Evolutionary conservation across 1,140 invertebrate species (phyloP).

Genomic region (Berghia stephanieae): DNA sequence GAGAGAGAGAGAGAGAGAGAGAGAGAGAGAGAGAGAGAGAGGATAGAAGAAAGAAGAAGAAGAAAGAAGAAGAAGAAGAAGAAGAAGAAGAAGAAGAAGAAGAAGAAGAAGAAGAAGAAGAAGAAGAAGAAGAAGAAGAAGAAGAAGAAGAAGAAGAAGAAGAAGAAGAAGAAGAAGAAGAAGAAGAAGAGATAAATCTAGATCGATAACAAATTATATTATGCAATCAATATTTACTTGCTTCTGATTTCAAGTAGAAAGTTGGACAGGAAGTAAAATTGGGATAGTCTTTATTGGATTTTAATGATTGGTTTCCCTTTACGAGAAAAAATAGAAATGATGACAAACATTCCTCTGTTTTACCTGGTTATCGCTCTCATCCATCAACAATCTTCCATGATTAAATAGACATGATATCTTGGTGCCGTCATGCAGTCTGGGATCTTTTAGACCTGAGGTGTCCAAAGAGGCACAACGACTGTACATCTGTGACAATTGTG

Average conservation of each 20-base stretch:
- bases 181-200: neutral
- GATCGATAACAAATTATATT: neutral
- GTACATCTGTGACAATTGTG: no score
- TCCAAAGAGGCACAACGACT: slow-evolving; percentile 84
- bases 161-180: slow-evolving; percentile 5
- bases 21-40: neutral
- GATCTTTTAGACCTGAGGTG: slow-evolving; percentile 86
- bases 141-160: slow-evolving; percentile 32
- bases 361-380: slow-evolving; percentile 78
- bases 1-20: neutral
- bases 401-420: slow-evolving; percentile 91
- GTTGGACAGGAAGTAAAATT: no score
- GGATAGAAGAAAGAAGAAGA: no score
- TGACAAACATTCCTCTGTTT: no score
- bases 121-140: slow-evolving; percentile 34
- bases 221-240: no score
- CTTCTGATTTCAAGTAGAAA: no score
- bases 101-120: slow-evolving; percentile 29
- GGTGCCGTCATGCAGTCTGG: slow-evolving; percentile 87
- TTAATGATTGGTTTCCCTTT: no score
- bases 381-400: slow-evolving; percentile 87
- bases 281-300: no score
- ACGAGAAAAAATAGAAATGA: no score
- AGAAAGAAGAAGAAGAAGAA: slow-evolving; percentile 30
- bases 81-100: slow-evolving; percentile 29